Percentiles rank a stretch among this genome's conserved stretches.
Evolutionary conservation across 1,140 invertebrate species (phyloP).

Genomic region (Acromyrmex heyeri): DNA sequence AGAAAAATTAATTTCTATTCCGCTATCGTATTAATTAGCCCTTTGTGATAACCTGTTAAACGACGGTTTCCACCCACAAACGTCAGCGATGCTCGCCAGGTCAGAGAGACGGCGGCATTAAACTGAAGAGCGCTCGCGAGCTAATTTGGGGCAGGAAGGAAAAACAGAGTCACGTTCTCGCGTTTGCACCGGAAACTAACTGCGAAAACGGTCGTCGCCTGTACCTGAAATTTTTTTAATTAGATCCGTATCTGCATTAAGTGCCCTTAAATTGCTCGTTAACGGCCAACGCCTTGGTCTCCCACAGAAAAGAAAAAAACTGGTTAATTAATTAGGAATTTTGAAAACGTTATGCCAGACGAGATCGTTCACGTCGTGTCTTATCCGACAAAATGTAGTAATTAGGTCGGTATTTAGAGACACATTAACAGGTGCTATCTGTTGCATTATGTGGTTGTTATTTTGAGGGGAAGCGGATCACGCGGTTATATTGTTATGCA

Average conservation of each 20-base stretch:
- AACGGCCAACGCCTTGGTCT: not conserved
- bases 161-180: slow-evolving; percentile 56
- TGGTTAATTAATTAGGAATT: slow-evolving; percentile 41
- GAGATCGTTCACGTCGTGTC: not conserved
- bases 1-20: slow-evolving; percentile 58
- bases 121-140: slow-evolving; percentile 67
- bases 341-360: not conserved
- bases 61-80: slow-evolving; percentile 21
- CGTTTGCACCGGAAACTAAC: slow-evolving; percentile 41
- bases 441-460: slow-evolving; percentile 57
- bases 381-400: slow-evolving; percentile 17
- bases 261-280: slow-evolving; percentile 53
- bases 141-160: slow-evolving; percentile 68
- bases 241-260: slow-evolving; percentile 54
- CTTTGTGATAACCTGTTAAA: slow-evolving; percentile 59
- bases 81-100: slow-evolving; percentile 41
- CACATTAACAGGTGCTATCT: slow-evolving; percentile 57
- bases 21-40: slow-evolving; percentile 59
- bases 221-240: slow-evolving; percentile 56
- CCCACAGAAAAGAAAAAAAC: not conserved
- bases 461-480: slow-evolving; percentile 45
- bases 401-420: slow-evolving; percentile 42
- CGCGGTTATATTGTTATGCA: slow-evolving; percentile 58
- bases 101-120: slow-evolving; percentile 71
- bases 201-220: not conserved